Evolutionary conservation across 2,797 vertebrate genomes (phyloP).

Genomic region (Chrysocyon brachyurus): DNA sequence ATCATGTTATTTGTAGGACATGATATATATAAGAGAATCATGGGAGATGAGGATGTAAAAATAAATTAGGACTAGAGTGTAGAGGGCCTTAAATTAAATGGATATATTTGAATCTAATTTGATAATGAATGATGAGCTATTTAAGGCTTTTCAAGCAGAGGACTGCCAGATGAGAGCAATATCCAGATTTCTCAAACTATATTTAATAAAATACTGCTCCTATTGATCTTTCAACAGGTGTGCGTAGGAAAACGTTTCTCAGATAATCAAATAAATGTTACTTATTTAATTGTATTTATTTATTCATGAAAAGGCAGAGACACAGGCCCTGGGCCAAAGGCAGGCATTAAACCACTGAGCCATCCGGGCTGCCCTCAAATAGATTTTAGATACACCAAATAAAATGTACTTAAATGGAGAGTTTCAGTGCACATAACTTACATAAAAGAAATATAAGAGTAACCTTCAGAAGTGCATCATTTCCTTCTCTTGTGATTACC

Average conservation of each 20-base stretch:
- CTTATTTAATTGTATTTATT: no score
- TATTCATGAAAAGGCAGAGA: no score
- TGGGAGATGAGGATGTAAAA: constrained; percentile 46
- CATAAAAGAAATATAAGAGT: background rate
- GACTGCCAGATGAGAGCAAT: background rate
- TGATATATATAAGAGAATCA: constrained; percentile 45
- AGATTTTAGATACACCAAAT: background rate
- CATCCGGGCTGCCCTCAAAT: background rate
- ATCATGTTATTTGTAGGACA: constrained; percentile 67
- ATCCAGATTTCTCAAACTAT: background rate
- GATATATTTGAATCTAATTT: background rate
- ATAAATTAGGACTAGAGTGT: constrained; percentile 39
- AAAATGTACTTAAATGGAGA: background rate
- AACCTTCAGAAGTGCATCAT: background rate
- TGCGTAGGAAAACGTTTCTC: background rate
- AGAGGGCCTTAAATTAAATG: background rate
- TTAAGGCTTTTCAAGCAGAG: background rate
- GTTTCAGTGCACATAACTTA: background rate
- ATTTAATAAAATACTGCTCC: background rate
- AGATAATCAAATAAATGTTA: background rate
- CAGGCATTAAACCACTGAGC: no score
- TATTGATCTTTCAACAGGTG: background rate
- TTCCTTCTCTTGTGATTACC: background rate
- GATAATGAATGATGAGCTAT: background rate
- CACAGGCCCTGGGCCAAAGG: no score